Evolutionary conservation across 2,113 vertebrate species (phyloP).

Genomic region (Psilopsiagon aurifrons): DNA sequence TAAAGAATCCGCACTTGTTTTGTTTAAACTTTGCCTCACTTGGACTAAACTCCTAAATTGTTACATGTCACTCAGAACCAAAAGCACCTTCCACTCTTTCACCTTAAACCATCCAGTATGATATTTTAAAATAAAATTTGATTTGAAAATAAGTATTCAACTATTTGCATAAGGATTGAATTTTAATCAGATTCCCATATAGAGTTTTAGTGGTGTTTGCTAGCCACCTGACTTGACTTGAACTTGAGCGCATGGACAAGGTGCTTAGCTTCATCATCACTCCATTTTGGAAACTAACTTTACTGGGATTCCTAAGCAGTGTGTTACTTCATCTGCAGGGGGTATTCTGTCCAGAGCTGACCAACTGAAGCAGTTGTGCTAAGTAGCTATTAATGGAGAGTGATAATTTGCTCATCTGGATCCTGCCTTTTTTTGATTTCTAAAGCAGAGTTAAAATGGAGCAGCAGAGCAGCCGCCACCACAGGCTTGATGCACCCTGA

Average conservation of each 20-base stretch:
- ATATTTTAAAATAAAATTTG: not conserved
- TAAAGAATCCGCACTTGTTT: constrained; percentile 22
- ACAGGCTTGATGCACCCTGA: not conserved
- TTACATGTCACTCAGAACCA: not conserved
- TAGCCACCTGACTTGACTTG: not conserved
- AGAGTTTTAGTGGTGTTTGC: not conserved
- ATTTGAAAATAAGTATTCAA: not conserved
- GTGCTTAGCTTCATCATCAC: not conserved
- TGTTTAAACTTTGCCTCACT: not conserved
- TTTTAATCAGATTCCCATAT: constrained; percentile 4
- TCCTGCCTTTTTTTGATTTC: not conserved
- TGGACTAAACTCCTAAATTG: not conserved
- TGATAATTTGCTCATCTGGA: not conserved
- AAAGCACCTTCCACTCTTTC: not conserved
- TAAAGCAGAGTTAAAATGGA: not conserved
- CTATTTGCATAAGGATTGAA: constrained; percentile 28
- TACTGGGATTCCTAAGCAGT: not conserved
- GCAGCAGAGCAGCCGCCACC: not conserved
- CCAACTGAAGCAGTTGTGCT: not conserved
- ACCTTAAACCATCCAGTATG: not conserved
- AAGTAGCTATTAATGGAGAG: not conserved
- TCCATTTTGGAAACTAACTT: not conserved
- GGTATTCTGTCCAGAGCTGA: not conserved
- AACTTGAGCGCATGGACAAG: not conserved
- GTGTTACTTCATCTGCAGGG: not conserved